Base-by-base conservation (phyloP, 1,140 invertebrate species). In the Bombus sylvicola region DNA sequence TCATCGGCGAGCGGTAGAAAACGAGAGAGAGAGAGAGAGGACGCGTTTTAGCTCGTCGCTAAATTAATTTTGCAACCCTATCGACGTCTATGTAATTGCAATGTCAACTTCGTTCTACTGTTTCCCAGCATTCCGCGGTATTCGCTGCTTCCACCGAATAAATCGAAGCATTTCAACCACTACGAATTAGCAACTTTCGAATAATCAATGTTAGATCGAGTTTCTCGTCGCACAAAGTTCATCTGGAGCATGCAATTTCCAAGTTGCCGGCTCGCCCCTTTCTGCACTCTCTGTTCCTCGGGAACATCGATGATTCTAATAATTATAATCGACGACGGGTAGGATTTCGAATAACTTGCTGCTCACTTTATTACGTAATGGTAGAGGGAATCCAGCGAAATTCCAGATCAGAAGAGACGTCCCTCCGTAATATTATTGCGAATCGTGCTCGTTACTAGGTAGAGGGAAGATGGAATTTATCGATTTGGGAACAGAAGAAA, bases 131-230 rank as follows among this genome's bases (percentile, higher is more conserved):
- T 64, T 47, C 15, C 81, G 41, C 2, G 47, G 64, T 31, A 31
- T 62, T 28, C 59, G 28, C 59, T 6, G 12, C 18, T 62, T 9
- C 53, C 37, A 6, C 18, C 47, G 69, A 62, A 75, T 72, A 68
- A 69, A 83, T 68, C 47, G 37, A 39, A 43, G 81, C 43, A 73
- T 62, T 59, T 81, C 80, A 72, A 62, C 80, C 31, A 41, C 41
- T n/a, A 25, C 47, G 82, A 78, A 83, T 71, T 71, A 41, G 64
- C 34, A 78, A 83, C 64, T 83, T 77, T 59, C 34, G 82, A 78
- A 78, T 83, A 59, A 83, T 77, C 73, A 57, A 77, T n/a, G 81
- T 31, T n/a, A 72, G 71, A 82, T 82, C 69, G 80, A 73, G 80
- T 82, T 82, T 75, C 72, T 12, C 57, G 8, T 15, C 41, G 41